A percentile compares a stretch with the other conserved stretches of the same genome.
These are phyloP conservation scores for Altica lythri DNA, from an alignment of 2,888 invertebrate species.

Conservation along the genomic window DNA sequence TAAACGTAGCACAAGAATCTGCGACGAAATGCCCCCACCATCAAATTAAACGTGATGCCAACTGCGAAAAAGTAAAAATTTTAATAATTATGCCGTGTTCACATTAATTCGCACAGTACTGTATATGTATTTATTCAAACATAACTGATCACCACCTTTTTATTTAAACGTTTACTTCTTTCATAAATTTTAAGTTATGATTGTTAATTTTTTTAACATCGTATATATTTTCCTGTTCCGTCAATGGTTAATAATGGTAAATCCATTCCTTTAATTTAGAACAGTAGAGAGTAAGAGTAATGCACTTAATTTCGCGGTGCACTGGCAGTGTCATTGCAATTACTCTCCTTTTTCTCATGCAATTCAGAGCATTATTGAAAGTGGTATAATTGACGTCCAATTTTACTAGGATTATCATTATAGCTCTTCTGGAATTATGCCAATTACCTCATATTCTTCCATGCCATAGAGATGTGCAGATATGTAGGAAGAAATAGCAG, in stretches of 20 bases:
- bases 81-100: no score
- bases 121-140: no score
- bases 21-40: no score
- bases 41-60: no score
- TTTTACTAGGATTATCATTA: conserved; percentile 22
- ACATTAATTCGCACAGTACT: no score
- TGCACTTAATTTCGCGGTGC: conserved; percentile 16
- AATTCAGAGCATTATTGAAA: conserved; percentile 27
- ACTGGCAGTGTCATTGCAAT: conserved; percentile 25
- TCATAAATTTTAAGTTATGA: no score
- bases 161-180: no score
- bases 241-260: not conserved
- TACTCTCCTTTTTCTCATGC: conserved; percentile 28
- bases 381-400: conserved; percentile 28
- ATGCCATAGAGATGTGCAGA: conserved; percentile 5
- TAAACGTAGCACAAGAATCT: no score
- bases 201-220: no score
- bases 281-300: conserved; percentile 21
- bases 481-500: conserved; percentile 7
- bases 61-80: no score
- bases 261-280: conserved; percentile 1
- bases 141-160: no score
- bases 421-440: conserved; percentile 19
- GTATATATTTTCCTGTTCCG: no score
- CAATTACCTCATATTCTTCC: conserved; percentile 15